A percentile compares a stretch with the other conserved stretches of the same genome.
These are phyloP conservation scores for Clostera curtula DNA, from an alignment of 2,888 invertebrate species.

Conservation along the genomic window DNA sequence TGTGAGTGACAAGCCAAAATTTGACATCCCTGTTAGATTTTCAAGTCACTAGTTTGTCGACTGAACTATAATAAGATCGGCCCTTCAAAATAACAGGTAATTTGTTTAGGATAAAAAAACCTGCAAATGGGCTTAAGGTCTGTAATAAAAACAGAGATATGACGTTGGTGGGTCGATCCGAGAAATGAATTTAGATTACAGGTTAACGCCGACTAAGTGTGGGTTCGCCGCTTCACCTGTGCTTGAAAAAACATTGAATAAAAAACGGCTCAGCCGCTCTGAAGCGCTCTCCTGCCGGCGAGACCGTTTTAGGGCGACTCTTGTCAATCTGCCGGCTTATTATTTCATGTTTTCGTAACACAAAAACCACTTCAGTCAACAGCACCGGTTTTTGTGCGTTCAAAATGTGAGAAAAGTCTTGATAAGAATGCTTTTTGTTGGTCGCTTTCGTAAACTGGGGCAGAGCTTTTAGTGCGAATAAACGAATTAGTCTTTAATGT, in stretches of 20 bases:
- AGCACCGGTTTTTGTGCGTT: slow-evolving; percentile 32
- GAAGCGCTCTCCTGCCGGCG: slow-evolving; percentile 30
- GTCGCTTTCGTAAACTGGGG: no score
- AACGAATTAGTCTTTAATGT: no score
- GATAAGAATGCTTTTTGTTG: slow-evolving; percentile 21
- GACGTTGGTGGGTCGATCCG: slow-evolving; percentile 67
- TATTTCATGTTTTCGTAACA: slow-evolving; percentile 42
- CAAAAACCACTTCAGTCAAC: slow-evolving; percentile 40
- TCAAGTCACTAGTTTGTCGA: slow-evolving; percentile 46
- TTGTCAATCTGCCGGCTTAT: slow-evolving; percentile 44
- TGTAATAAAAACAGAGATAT: slow-evolving; percentile 72
- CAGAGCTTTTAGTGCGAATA: slow-evolving; percentile 9
- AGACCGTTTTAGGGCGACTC: slow-evolving; percentile 40
- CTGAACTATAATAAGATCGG: slow-evolving; percentile 60
- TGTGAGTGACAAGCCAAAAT: no score
- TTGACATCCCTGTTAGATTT: no score
- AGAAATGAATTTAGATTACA: slow-evolving; percentile 76
- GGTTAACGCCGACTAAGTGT: slow-evolving; percentile 73
- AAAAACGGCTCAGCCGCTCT: slow-evolving; percentile 39
- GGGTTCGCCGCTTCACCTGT: slow-evolving; percentile 67
- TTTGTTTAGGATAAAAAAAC: slow-evolving; percentile 70
- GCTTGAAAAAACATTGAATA: slow-evolving; percentile 54
- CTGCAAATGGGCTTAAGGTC: slow-evolving; percentile 68
- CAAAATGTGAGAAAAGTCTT: slow-evolving; percentile 33
- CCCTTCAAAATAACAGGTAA: slow-evolving; percentile 66